Evolutionary conservation across 2,888 invertebrate genomes (phyloP), one percentile per base, ranked within the genome.

Genomic region (Drosophila paramelanica): DNA sequence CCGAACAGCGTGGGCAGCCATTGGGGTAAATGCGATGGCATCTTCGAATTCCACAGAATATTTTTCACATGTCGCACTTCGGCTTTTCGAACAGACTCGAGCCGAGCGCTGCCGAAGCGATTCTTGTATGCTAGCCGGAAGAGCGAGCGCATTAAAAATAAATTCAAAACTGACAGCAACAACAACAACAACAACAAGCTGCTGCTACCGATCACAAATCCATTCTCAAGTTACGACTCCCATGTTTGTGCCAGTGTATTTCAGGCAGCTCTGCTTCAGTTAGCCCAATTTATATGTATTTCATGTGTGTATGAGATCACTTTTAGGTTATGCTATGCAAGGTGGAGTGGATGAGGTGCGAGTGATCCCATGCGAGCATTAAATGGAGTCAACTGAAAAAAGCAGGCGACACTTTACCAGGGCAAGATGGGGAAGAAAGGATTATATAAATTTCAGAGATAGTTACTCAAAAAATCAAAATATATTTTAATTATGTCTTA

Each of bases 1-100:
- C 4, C 13, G 13, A 11, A n/a, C 11, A 1, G 23, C 33, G 20
- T 27, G 13, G 31, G 33, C 39, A 14, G 39, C 6, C 6, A 52
- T 52, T 53, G 20, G 25, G 51, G 38, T 51, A 33, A 33, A 33
- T 10, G 4, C 62, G 20, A 49, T 53, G 43, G 36, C n/a, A 45
- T 27, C 27, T 17, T 36, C 2, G 20, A 17, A 33, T 31, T 6
- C 45, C 27, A 10, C 27, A 53, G 23, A 14, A 14, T 13, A 13
- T 46, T 7, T n/a, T 36, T n/a, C 14, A 14, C 33, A n/a, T 10
- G 11, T 4, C 27, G 4, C 10, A 20, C 20, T 57, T 56, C 43
- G 38, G 5, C 2, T 13, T 17, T 27, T 17, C 13, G 17, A 10
- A 10, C 17, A 41, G 23, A 13, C 23, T 8, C 45, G n/a, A 23